These are phyloP conservation scores for Elaphurus davidianus DNA, from an alignment of 2,113 vertebrate species.

Conservation along the genomic window DNA sequence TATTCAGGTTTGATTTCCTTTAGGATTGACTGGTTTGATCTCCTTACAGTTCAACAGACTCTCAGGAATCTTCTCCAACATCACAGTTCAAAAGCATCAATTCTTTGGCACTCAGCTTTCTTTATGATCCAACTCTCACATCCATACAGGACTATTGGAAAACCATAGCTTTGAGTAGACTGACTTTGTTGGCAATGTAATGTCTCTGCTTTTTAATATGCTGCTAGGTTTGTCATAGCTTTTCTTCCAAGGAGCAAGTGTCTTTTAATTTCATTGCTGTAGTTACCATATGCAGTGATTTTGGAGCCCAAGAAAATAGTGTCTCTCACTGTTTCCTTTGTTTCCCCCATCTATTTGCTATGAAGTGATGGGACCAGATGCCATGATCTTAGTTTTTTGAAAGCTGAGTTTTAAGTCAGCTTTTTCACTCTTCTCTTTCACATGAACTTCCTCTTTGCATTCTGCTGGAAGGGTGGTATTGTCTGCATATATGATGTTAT, in stretches of 20 bases:
- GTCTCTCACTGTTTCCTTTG: neutral
- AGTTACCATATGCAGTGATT: neutral
- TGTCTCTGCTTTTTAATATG: neutral
- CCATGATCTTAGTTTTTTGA: neutral
- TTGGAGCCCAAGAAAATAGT: neutral
- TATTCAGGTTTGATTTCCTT: neutral
- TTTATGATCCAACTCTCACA: neutral
- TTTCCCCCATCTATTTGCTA: neutral
- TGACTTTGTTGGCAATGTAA: neutral
- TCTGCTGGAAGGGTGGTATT: neutral
- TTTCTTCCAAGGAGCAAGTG: neutral
- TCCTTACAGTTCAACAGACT: neutral
- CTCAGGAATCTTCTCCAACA: neutral
- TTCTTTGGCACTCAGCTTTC: neutral
- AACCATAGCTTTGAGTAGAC: neutral
- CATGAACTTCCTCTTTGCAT: neutral
- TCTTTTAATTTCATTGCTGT: neutral
- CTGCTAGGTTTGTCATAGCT: neutral
- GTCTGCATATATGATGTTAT: neutral
- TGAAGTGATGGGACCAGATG: neutral
- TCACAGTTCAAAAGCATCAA: neutral
- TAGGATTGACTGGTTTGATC: neutral
- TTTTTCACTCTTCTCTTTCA: neutral
- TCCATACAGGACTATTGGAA: neutral
- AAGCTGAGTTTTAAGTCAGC: neutral